Base-by-base conservation (phyloP, 2,113 vertebrate genomes). In the Aptenodytes patagonicus region DNA sequence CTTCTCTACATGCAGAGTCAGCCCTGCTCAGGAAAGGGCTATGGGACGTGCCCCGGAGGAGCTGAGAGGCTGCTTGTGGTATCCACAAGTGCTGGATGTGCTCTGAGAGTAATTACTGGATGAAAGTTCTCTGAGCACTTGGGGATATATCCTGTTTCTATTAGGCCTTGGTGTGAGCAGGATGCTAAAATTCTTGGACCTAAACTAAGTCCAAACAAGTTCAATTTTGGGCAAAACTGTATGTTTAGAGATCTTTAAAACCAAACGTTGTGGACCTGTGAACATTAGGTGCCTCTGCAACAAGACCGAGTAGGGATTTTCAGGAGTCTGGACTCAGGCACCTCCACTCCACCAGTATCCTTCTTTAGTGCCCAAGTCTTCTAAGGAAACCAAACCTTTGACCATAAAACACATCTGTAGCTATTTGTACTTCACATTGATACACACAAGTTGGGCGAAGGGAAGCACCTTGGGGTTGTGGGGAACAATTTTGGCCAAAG, bases 1-100 rank as follows among this genome's bases (percentile, higher is more conserved):
- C 13, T 44, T 62, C 46, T 84, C 31, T 52, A 57, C 2, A 8
- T 40, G 21, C 0, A 0, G 15, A 34, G 42, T 70, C 18, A 82
- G 51, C 5, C 10, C 32, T 54, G 25, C 64, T 62, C 7, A 1
- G 49, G 32, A 66, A 69, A 28, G 46, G 34, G 46, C 42, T 71
- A 14, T 14, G 16, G 51, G 42, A 28, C 8, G 6, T 51, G 29
- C 42, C 29, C 38, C 0, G 0, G 19, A 51, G 62, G 24, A 66
- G 21, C 69, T 38, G 29, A 77, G 64, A 66, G 83, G 36, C 17
- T 34, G 32, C 42, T 19, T 2, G 6, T 5, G 6, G 24, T 26
- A 60, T 1, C 57, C 10, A 36, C 5, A 21, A 60, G 18, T 34
- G 58, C 4, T 81, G 8, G 69, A 40, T 6, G 7, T 13, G 34